A percentile compares a stretch with the other conserved stretches of the same genome.
These are phyloP conservation scores for Cryptus viduatorius DNA, from an alignment of 2,888 invertebrate species.

Conservation along the genomic window DNA sequence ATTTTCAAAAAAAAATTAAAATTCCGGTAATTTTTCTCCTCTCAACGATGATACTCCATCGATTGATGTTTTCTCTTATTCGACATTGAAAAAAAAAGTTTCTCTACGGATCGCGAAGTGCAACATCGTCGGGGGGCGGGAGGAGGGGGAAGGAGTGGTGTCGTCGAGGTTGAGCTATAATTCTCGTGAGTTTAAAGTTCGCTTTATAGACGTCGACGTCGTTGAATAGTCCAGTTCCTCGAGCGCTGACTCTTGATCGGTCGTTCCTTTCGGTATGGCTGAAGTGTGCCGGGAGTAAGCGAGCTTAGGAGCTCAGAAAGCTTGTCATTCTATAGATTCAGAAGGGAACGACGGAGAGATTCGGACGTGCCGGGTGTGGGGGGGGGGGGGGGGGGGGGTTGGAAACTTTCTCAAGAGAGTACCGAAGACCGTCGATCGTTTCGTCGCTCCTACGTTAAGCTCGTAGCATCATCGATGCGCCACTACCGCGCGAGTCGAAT, in stretches of 20 bases:
- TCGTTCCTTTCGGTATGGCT: background rate
- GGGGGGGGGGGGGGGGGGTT: background rate
- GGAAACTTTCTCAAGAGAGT: conserved; percentile 8
- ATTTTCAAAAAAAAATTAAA: too few species aligned
- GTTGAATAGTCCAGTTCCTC: background rate
- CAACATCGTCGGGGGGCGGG: too few species aligned
- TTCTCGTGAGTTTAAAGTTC: too few species aligned
- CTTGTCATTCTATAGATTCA: background rate
- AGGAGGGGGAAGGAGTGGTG: too few species aligned
- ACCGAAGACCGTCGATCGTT: conserved; percentile 8
- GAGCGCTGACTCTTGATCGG: background rate
- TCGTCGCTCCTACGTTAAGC: background rate
- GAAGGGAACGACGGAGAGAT: background rate
- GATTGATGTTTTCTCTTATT: too few species aligned
- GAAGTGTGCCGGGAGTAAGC: background rate
- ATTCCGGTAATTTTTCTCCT: too few species aligned
- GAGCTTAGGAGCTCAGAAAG: background rate
- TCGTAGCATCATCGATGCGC: background rate
- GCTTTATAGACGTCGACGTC: background rate
- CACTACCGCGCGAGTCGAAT: background rate
- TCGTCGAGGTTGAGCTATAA: too few species aligned
- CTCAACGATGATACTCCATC: too few species aligned
- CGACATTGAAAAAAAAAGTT: too few species aligned
- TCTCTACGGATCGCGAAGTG: too few species aligned
- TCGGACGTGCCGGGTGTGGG: background rate